Conservation (phyloP, 2,113 vertebrate genomes). For the Strix uralensis region DNA sequence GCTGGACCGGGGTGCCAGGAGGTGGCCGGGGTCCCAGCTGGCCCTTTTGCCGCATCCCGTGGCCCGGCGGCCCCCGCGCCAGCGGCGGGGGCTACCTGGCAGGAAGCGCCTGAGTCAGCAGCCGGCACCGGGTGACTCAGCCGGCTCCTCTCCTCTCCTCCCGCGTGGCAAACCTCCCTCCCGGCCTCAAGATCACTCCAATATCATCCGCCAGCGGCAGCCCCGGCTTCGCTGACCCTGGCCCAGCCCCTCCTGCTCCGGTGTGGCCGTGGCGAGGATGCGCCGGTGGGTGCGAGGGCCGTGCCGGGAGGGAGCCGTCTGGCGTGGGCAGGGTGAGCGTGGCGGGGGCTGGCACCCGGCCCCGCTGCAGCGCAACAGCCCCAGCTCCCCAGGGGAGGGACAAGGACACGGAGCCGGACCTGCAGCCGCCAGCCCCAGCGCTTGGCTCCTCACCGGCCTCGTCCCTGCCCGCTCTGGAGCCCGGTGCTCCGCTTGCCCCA, state of each 20-base stretch:
- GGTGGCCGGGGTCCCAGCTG: neutral
- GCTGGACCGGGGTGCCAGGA: neutral
- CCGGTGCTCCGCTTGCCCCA: rapidly evolving
- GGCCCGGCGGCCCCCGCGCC: neutral
- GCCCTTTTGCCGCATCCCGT: neutral
- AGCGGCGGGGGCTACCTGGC: neutral
- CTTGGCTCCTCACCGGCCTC: neutral
- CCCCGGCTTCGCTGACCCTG: neutral
- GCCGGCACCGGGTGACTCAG: conserved; percentile 19
- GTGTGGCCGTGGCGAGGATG: neutral
- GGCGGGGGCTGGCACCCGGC: rapidly evolving
- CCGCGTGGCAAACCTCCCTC: neutral
- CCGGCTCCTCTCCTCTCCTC: neutral
- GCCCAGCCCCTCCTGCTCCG: neutral
- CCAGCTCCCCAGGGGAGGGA: neutral
- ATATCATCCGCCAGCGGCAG: neutral
- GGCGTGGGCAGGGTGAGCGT: rapidly evolving
- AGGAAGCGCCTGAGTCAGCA: conserved; percentile 35
- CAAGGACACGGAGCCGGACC: neutral
- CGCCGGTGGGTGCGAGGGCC: rapidly evolving
- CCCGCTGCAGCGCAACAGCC: neutral
- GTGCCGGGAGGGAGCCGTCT: rapidly evolving
- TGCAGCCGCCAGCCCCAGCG: neutral
- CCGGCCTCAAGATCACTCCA: conserved; percentile 35
- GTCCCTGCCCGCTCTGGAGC: neutral